These are phyloP conservation scores for Paelopatides confundens DNA, from an alignment of 53 echinoderm and acorn worm species.

Conservation along the genomic window DNA sequence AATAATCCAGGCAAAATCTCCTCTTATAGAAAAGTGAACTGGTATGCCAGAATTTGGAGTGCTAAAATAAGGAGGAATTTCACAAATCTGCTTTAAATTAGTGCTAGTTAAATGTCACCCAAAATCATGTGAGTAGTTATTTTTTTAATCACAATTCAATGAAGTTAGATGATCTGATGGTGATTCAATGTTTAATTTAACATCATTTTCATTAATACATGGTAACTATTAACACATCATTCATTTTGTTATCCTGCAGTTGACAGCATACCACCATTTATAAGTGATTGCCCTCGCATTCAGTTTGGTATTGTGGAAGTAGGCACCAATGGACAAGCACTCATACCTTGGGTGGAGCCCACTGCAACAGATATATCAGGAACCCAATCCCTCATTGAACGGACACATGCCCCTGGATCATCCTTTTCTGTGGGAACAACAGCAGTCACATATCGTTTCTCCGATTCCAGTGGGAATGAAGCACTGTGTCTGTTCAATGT, in stretches of 20 bases:
- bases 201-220: too few species aligned
- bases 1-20: too few species aligned
- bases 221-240: too few species aligned
- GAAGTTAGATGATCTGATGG: too few species aligned
- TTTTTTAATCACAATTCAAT: too few species aligned
- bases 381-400: neutral
- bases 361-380: slow-evolving; percentile 59
- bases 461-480: slow-evolving; percentile 49
- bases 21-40: too few species aligned
- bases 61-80: too few species aligned
- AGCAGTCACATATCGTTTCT: slow-evolving; percentile 56
- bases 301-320: slow-evolving; percentile 46
- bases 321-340: slow-evolving; percentile 30
- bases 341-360: slow-evolving; percentile 51
- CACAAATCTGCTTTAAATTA: too few species aligned
- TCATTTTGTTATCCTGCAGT: neutral
- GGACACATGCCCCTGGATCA: slow-evolving; percentile 36
- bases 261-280: slow-evolving; percentile 44
- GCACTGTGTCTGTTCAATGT: slow-evolving; percentile 44
- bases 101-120: too few species aligned
- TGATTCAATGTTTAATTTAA: too few species aligned
- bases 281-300: slow-evolving; percentile 9
- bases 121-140: too few species aligned
- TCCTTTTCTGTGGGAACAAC: slow-evolving; percentile 55
- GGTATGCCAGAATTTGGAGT: too few species aligned